These are phyloP conservation scores for Haliaeetus leucogaster DNA, from an alignment of 2,113 vertebrate genomes.

Conservation along the genomic window DNA sequence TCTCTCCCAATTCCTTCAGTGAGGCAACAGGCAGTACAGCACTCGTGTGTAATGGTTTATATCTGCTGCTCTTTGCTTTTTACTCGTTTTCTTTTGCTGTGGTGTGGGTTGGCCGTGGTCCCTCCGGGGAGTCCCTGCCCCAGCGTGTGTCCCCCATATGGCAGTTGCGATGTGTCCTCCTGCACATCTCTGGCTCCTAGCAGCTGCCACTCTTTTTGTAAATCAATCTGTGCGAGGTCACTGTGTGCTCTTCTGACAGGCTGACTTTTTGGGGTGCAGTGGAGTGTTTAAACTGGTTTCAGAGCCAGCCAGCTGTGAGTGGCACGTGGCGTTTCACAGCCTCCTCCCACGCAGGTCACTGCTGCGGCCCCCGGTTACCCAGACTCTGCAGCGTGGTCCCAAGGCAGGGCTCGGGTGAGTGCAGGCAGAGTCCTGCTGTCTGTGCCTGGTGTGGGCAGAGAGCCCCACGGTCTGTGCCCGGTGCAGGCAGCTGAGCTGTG, in stretches of 20 bases:
- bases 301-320: not conserved
- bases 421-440: fast-evolving
- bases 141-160: fast-evolving
- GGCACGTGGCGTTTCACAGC: not conserved
- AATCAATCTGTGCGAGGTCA: not conserved
- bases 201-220: not conserved
- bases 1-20: not conserved
- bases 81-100: not conserved
- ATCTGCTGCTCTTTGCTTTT: not conserved
- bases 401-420: not conserved
- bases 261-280: not conserved
- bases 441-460: not conserved
- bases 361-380: not conserved
- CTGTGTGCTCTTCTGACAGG: not conserved
- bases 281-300: not conserved
- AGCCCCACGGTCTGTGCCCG: fast-evolving
- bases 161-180: not conserved
- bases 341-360: not conserved
- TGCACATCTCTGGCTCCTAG: not conserved
- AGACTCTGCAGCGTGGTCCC: not conserved
- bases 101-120: fast-evolving
- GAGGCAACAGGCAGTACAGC: not conserved
- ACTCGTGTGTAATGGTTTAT: fast-evolving
- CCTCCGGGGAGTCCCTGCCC: not conserved
- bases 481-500: not conserved